Percentiles rank a stretch among this genome's conserved stretches.
phyloP scores from a whole-genome alignment of 1,140 invertebrate genomes.

The Euglossa dilemma region DNA sequence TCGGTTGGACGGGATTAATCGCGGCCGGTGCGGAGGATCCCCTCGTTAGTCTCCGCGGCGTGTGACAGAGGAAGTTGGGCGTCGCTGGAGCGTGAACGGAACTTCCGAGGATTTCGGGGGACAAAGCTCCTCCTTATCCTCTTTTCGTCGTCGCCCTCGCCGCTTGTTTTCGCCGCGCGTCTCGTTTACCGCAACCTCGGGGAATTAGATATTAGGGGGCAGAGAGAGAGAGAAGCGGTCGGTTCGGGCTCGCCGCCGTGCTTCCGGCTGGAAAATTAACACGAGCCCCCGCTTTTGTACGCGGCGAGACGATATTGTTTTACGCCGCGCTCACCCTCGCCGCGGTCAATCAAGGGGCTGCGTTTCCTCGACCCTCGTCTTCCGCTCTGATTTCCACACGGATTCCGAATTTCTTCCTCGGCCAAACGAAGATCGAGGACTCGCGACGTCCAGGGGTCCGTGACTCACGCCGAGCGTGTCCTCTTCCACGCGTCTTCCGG shows the following conservation, averaged over 20 bases:
- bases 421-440: no score
- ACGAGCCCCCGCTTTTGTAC: conserved; percentile 24
- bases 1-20: neutral
- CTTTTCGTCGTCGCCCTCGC: conserved; percentile 41
- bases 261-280: conserved; percentile 61
- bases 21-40: neutral
- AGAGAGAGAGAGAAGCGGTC: neutral
- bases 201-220: conserved; percentile 52
- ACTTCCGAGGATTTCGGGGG: conserved; percentile 26
- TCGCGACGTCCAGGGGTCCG: no score
- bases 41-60: conserved; percentile 31
- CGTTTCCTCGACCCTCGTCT: conserved; percentile 19
- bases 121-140: conserved; percentile 32
- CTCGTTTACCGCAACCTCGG: conserved; percentile 51
- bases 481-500: conserved; percentile 24
- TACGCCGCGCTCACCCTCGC: conserved; percentile 42
- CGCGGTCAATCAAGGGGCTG: conserved; percentile 50
- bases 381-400: conserved; percentile 12
- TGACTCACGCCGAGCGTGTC: neutral
- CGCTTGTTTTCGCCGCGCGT: conserved; percentile 44
- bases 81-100: conserved; percentile 30
- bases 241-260: conserved; percentile 14
- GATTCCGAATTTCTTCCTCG: conserved; percentile 5
- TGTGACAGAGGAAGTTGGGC: conserved; percentile 18
- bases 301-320: conserved; percentile 57